phyloP scores from a whole-genome alignment of 2,113 vertebrate species.

The Otocyon megalotis region DNA sequence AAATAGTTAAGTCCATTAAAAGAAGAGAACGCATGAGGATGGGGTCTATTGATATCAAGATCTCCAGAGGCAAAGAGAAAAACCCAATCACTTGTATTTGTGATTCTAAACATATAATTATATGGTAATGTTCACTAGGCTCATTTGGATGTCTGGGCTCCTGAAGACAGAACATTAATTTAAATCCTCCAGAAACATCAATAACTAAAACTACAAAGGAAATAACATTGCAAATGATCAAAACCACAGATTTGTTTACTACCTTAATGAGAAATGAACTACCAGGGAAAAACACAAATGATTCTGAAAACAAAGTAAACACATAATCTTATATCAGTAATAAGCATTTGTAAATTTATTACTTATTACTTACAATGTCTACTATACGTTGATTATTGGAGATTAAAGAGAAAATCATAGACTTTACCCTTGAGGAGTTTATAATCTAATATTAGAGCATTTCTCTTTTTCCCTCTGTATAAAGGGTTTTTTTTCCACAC shows the following conservation, averaged over 20 bases:
- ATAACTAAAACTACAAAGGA: background rate
- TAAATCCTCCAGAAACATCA: background rate
- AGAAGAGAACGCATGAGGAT: background rate
- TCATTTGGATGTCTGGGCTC: background rate
- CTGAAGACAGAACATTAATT: background rate
- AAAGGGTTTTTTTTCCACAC: background rate
- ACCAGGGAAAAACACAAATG: background rate
- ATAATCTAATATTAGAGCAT: background rate
- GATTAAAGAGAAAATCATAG: background rate
- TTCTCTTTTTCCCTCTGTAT: background rate
- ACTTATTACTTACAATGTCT: background rate
- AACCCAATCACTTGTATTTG: background rate
- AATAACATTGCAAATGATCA: background rate
- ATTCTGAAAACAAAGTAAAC: background rate
- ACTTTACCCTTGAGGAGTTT: background rate
- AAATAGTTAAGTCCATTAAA: background rate
- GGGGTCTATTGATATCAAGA: background rate
- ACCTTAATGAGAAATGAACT: constrained; percentile 17
- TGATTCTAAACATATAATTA: constrained; percentile 24
- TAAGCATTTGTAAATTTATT: background rate
- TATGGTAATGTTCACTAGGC: background rate
- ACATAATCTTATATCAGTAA: background rate
- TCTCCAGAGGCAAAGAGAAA: background rate
- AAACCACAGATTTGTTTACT: constrained; percentile 37
- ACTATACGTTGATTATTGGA: background rate